Conservation (phyloP, 2,888 invertebrate genomes). For the Cryptus viduatorius region DNA sequence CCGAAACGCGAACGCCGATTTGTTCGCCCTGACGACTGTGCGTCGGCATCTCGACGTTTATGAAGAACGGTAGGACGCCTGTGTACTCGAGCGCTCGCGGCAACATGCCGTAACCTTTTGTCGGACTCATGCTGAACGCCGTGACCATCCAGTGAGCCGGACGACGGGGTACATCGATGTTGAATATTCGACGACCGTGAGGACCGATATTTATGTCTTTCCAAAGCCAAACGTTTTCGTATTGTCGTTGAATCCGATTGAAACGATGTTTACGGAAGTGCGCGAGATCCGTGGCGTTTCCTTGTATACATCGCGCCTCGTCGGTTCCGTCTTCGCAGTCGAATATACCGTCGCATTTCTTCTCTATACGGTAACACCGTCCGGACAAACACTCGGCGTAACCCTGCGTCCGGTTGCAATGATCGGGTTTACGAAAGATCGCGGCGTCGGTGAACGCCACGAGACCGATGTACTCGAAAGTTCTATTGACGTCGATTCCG, state of each 20-base stretch:
- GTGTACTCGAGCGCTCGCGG: slow-evolving; percentile 93
- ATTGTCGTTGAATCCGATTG: slow-evolving; percentile 95
- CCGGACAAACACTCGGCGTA: slow-evolving; percentile 93
- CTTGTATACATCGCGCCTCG: slow-evolving; percentile 91
- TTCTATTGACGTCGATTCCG: slow-evolving; percentile 97
- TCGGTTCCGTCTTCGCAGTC: slow-evolving; percentile 96
- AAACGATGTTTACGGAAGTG: slow-evolving; percentile 94
- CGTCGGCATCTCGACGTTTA: slow-evolving; percentile 96
- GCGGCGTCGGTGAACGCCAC: slow-evolving; percentile 96
- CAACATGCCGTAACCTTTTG: slow-evolving; percentile 95
- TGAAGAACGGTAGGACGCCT: slow-evolving; percentile 96
- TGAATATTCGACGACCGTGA: slow-evolving; percentile 95
- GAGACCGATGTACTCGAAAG: slow-evolving; percentile 95
- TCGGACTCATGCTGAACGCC: slow-evolving; percentile 95
- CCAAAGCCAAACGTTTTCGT: slow-evolving; percentile 98
- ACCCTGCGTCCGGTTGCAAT: slow-evolving; percentile 91
- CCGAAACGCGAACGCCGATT: slow-evolving; percentile 95
- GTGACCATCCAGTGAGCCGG: slow-evolving; percentile 98
- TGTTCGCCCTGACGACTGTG: slow-evolving; percentile 96
- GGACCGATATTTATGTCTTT: slow-evolving; percentile 96
- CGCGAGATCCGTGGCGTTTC: slow-evolving; percentile 89
- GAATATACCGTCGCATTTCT: slow-evolving; percentile 91
- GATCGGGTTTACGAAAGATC: slow-evolving; percentile 89
- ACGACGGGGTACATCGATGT: slow-evolving; percentile 92
- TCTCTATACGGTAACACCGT: slow-evolving; percentile 91